Percentiles rank a stretch among this genome's conserved stretches.
Conservation (phyloP, 2,888 invertebrate species). For the Cosmorhoe ocellata region DNA sequence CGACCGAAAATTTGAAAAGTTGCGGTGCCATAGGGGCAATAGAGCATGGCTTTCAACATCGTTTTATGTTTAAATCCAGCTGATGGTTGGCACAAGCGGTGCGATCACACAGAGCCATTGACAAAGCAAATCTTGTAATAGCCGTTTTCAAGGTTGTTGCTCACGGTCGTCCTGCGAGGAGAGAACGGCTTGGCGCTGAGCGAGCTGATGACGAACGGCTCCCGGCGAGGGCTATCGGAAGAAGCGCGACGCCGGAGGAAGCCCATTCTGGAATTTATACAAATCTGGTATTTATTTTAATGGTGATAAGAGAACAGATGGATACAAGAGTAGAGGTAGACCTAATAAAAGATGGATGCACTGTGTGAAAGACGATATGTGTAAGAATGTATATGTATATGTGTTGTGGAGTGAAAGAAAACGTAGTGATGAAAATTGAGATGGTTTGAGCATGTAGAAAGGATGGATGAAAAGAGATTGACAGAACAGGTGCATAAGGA, state of each 20-base stretch:
- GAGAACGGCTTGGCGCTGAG: slow-evolving; percentile 76
- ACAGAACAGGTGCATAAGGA: too few relatives aligned
- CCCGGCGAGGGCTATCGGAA: slow-evolving; percentile 80
- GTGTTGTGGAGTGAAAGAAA: too few relatives aligned
- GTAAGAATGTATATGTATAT: too few relatives aligned
- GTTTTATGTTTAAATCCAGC: slow-evolving; percentile 43
- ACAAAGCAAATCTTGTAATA: slow-evolving; percentile 83
- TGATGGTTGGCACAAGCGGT: slow-evolving; percentile 53
- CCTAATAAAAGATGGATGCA: too few relatives aligned
- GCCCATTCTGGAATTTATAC: slow-evolving; percentile 62
- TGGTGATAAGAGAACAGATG: too few relatives aligned
- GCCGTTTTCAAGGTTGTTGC: slow-evolving; percentile 64
- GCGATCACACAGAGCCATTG: slow-evolving; percentile 79
- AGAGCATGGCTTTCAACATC: neutral
- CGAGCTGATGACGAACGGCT: slow-evolving; percentile 63
- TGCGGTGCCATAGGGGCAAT: neutral
- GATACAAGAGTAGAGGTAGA: too few relatives aligned
- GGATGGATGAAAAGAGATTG: too few relatives aligned
- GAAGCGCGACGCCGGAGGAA: slow-evolving; percentile 79
- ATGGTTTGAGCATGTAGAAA: too few relatives aligned
- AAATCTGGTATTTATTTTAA: too few relatives aligned
- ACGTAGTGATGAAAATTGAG: too few relatives aligned
- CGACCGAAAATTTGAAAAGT: too few relatives aligned
- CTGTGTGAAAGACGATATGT: too few relatives aligned
- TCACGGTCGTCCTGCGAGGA: slow-evolving; percentile 82